Evolutionary conservation across 1,140 invertebrate species (phyloP).

Genomic region (Ips nitidus): DNA sequence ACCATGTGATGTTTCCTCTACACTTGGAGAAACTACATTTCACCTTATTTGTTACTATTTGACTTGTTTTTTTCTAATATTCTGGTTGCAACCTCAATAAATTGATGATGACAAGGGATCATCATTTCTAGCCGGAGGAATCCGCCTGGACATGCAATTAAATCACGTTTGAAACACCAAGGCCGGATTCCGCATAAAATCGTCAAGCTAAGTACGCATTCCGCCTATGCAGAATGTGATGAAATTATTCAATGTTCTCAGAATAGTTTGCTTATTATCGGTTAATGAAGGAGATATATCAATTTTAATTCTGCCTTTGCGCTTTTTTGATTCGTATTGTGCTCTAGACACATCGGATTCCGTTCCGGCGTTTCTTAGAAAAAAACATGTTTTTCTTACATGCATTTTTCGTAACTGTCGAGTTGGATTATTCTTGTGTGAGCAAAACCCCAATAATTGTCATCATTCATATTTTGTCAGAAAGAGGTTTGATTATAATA

Average conservation of each 20-base stretch:
- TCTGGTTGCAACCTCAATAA: not conserved
- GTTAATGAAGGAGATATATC: slow-evolving; percentile 16
- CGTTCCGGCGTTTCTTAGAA: too few relatives aligned
- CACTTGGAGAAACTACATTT: too few relatives aligned
- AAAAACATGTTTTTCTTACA: too few relatives aligned
- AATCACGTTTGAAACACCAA: slow-evolving; percentile 14
- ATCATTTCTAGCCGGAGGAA: not conserved
- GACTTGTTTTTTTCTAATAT: too few relatives aligned
- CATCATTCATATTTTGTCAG: too few relatives aligned
- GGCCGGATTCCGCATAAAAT: slow-evolving; percentile 7
- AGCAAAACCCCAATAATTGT: not conserved
- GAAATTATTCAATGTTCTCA: slow-evolving; percentile 12
- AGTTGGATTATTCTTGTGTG: not conserved
- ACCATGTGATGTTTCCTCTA: too few relatives aligned
- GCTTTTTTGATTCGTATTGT: too few relatives aligned
- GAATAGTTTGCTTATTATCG: slow-evolving; percentile 1
- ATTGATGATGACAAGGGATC: not conserved
- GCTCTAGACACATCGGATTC: too few relatives aligned
- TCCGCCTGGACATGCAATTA: not conserved
- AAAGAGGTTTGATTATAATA: too few relatives aligned
- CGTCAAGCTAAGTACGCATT: slow-evolving; percentile 6
- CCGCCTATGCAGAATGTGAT: slow-evolving; percentile 18
- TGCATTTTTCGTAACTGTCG: not conserved
- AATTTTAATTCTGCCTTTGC: slow-evolving; percentile 7
- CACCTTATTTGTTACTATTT: too few relatives aligned